phyloP scores from a whole-genome alignment of 2,888 invertebrate species.

The Chymomyza fuscimana region DNA sequence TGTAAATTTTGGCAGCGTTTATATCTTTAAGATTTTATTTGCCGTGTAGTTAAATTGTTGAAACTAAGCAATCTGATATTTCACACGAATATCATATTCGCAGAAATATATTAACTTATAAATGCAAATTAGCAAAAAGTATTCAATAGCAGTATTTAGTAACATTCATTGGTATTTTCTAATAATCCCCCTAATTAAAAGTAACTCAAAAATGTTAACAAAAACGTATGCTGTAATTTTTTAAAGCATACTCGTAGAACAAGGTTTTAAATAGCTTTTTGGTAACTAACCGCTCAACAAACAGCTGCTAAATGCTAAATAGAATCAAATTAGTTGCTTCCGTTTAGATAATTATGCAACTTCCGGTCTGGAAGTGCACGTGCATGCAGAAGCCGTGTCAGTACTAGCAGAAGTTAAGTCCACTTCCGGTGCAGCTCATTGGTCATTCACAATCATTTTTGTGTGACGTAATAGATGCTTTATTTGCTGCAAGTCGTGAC shows the following conservation, averaged over 20 bases:
- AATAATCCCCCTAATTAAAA: too few relatives aligned
- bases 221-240: not conserved
- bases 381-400: not conserved
- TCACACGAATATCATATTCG: too few relatives aligned
- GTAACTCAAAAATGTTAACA: too few relatives aligned
- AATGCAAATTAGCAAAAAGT: too few relatives aligned
- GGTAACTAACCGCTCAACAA: not conserved
- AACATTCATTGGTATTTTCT: too few relatives aligned
- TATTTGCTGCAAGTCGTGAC: not conserved
- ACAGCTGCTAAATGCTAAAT: constrained; percentile 44
- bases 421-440: not conserved
- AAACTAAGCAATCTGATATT: too few relatives aligned
- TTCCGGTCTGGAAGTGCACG: constrained; percentile 40
- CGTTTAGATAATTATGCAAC: constrained; percentile 59
- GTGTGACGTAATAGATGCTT: not conserved
- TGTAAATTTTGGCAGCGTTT: too few relatives aligned
- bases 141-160: too few relatives aligned
- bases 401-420: not conserved
- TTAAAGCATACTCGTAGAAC: not conserved
- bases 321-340: constrained; percentile 66
- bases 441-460: not conserved
- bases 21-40: too few relatives aligned
- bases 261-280: not conserved
- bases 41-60: too few relatives aligned
- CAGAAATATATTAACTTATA: too few relatives aligned